Base-by-base conservation (phyloP, 2,797 vertebrate genomes). In the Hippopotamyrus pictus region DNA sequence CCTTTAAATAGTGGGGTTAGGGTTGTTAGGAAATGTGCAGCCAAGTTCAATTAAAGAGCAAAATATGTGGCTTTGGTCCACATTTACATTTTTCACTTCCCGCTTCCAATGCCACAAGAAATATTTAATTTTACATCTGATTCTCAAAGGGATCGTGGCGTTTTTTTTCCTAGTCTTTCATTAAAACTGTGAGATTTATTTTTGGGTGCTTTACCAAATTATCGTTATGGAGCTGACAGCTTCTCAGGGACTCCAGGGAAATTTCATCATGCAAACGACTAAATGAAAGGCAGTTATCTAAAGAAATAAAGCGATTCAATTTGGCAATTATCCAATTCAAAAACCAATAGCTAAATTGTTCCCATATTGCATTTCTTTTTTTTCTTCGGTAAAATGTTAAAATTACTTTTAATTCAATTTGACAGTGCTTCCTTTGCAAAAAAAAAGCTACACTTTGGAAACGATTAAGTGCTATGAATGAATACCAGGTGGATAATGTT, bases 301-400 rank as follows among this genome's bases (percentile, higher is more conserved):
- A 73, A 73, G 69, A 37, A 73, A 37, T 73, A 73, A 73, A 73
- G 33, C 33, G 41, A 73, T 73, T 73, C 69, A 73, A 37, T 41
- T 73, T 73, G 29, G 33, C 69, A 73, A 73, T 73, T 73, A 73
- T 73, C 69, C 69, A 73, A 37, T 14, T 73, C 29, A 73, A 37
- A 73, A 37, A 37, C 69, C 69, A 73, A 73, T 73, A 73, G 69
- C 69, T 73, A 73, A 73, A 73, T 73, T 73, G 69, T 73, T 73
- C 69, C 69, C 33, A 37, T 73, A 37, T 19, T 73, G 29, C 14
- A 37, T 73, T 37, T 37, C 9, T 33, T 69, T 69, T 33, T 69
- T 44, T 79, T 44, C 17, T 79, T 44, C 3, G 6, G 73, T 79
- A 79, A 82, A 46, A 82, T 82, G 37, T 46, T 46, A n/a, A 82